phyloP scores from a whole-genome alignment of 1,140 invertebrate species.

The roundworm (Caenorhabditis elegans) region DNA sequence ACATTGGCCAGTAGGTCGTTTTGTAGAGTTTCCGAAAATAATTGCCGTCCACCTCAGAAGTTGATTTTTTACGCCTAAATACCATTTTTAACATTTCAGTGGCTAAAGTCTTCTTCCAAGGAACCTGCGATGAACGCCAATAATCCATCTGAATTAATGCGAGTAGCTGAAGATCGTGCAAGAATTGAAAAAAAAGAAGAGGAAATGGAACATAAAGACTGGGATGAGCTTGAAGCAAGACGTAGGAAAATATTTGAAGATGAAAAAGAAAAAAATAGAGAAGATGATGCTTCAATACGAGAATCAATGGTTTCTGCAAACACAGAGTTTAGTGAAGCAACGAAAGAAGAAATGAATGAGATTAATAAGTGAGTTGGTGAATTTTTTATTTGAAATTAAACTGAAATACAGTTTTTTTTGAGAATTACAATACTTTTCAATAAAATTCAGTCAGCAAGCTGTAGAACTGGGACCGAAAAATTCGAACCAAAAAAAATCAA shows the following conservation, averaged over 20 bases:
- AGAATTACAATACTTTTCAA: too few relatives aligned
- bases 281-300: neutral
- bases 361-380: neutral
- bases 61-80: neutral
- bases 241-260: neutral
- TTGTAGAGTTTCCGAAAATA: too few relatives aligned
- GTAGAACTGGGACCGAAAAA: too few relatives aligned
- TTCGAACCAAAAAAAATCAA: too few relatives aligned
- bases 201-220: neutral
- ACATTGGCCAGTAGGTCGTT: too few relatives aligned
- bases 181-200: neutral
- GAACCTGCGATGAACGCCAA: neutral
- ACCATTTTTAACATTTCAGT: neutral
- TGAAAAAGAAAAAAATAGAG: neutral
- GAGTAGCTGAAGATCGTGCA: neutral
- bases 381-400: neutral
- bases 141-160: neutral
- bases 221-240: constrained; percentile 1
- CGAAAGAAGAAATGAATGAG: constrained; percentile 35
- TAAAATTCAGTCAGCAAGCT: too few relatives aligned
- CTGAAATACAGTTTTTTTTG: neutral
- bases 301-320: constrained; percentile 29
- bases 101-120: neutral
- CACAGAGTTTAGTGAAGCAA: constrained; percentile 30
- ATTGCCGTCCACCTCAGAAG: neutral